Percentiles rank a stretch among this genome's conserved stretches.
These are phyloP conservation scores for Plemyria rubiginata DNA, from an alignment of 2,888 invertebrate genomes.

Conservation along the genomic window DNA sequence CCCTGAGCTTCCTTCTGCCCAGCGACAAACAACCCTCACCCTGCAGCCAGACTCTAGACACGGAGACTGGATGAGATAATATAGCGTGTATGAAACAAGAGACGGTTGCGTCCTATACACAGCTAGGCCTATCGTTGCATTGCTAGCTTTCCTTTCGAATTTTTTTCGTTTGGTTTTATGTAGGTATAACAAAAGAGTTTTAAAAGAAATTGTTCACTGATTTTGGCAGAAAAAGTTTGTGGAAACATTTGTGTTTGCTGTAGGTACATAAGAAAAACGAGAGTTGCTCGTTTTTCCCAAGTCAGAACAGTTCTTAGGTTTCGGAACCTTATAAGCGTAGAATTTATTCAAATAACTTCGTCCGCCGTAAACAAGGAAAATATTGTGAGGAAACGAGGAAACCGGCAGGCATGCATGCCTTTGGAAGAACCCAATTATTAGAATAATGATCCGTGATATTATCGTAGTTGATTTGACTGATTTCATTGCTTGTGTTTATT, in stretches of 20 bases:
- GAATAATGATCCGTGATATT: background rate
- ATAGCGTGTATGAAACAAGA: background rate
- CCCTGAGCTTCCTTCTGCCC: slow-evolving; percentile 64
- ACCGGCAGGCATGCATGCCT: no score
- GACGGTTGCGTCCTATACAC: slow-evolving; percentile 7
- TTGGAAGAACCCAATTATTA: background rate
- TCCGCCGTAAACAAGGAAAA: background rate
- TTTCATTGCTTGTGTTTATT: background rate
- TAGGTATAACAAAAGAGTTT: no score
- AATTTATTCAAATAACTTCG: background rate
- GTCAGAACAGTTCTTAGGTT: no score
- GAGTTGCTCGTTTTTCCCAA: no score
- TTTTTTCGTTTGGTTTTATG: no score
- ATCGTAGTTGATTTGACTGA: background rate
- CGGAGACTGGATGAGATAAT: slow-evolving; percentile 35
- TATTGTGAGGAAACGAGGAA: background rate
- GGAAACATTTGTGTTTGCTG: no score
- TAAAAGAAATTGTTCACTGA: no score
- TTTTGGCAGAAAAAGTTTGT: no score
- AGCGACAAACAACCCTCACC: slow-evolving; percentile 40
- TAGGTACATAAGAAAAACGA: no score
- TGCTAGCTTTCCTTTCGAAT: no score
- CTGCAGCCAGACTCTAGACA: slow-evolving; percentile 33
- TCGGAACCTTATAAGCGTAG: no score
- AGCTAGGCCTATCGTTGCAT: slow-evolving; percentile 1